A percentile compares a stretch with the other conserved stretches of the same genome.
Conservation (phyloP, 2,888 invertebrate genomes). For the Malachius bipustulatus region DNA sequence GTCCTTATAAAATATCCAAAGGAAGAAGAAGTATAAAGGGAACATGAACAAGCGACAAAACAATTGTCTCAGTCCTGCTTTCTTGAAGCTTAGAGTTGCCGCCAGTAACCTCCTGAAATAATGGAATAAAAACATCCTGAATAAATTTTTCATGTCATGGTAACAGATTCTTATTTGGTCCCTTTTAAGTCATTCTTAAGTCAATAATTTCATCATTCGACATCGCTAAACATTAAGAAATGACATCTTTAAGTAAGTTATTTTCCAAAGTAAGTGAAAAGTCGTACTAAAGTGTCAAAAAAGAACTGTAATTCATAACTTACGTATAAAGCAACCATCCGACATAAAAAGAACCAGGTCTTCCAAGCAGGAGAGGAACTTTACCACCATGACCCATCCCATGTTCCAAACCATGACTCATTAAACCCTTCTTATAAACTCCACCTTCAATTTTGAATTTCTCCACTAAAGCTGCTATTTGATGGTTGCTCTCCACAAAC, state of each 20-base stretch:
- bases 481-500: conserved; percentile 86
- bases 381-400: conserved; percentile 46
- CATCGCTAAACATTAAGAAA: too few species aligned
- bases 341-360: conserved; percentile 55
- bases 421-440: conserved; percentile 52
- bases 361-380: conserved; percentile 63
- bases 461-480: conserved; percentile 83
- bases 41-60: conserved; percentile 61
- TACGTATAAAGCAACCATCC: conserved; percentile 59
- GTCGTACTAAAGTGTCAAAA: too few species aligned
- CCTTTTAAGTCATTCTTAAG: too few species aligned
- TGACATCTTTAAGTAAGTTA: too few species aligned
- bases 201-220: too few species aligned
- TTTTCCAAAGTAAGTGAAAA: too few species aligned
- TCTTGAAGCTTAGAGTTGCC: conserved; percentile 66
- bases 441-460: conserved; percentile 82
- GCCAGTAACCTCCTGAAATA: conserved; percentile 59
- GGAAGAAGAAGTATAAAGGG: conserved; percentile 62
- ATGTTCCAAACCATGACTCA: conserved; percentile 38
- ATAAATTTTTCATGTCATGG: too few species aligned
- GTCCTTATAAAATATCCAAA: conserved; percentile 68
- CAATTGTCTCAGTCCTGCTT: conserved; percentile 62
- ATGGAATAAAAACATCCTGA: too few species aligned
- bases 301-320: too few species aligned
- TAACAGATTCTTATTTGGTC: too few species aligned